Conservation (phyloP, 2,113 vertebrate genomes). For the Damaliscus lunatus region DNA sequence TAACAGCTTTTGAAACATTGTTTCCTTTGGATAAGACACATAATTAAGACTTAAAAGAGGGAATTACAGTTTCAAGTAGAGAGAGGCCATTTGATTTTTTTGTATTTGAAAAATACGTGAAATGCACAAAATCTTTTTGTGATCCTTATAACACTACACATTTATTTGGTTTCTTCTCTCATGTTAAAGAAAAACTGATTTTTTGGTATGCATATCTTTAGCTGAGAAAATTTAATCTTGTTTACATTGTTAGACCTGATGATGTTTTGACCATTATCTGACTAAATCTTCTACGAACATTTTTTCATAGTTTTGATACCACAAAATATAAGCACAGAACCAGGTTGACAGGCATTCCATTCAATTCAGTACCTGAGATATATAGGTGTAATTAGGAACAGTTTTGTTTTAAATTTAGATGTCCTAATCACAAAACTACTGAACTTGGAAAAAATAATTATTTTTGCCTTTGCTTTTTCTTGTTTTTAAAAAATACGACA, state of each 20-base stretch:
- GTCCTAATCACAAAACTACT: background rate
- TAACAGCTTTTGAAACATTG: background rate
- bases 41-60: background rate
- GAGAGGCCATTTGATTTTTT: background rate
- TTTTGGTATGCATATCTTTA: background rate
- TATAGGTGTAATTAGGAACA: background rate
- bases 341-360: background rate
- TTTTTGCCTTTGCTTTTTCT: background rate
- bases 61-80: background rate
- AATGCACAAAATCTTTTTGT: background rate
- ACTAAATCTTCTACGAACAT: background rate
- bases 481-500: background rate
- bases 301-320: background rate
- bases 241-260: background rate
- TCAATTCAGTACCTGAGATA: background rate
- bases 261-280: background rate
- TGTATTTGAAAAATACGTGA: background rate
- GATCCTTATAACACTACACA: background rate
- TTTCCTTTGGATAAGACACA: background rate
- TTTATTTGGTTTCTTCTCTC: background rate
- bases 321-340: background rate
- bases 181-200: background rate
- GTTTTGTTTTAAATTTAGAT: background rate
- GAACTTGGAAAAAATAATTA: background rate
- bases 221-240: background rate